Base-by-base conservation (phyloP, 2,888 invertebrate genomes). In the Mycalesis mineus region DNA sequence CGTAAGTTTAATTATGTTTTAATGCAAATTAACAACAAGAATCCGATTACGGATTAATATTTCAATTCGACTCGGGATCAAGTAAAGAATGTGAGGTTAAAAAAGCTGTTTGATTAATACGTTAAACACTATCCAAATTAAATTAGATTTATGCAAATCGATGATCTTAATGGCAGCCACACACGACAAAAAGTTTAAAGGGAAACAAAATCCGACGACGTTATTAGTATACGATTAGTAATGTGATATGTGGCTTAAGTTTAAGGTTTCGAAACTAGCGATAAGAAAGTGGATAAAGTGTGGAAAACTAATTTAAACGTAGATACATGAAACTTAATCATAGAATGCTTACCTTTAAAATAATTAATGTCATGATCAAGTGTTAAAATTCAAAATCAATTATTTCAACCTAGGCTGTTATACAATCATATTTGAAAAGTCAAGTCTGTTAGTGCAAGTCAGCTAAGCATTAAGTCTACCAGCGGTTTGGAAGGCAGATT, bases 111-210 rank as follows among this genome's bases (percentile, higher is more conserved):
- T 79, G 80, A 84, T 84, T 80, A 82, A 82, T 82, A 80, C 72
- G 78, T 85, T 78, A 78, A 78, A 77, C 73, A 74, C 67, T 70
- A 69, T 73, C 69, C 69, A 79, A 82, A 82, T 82, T 80, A 78
- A 73, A 81, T 79, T 69, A 74, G 73, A 73, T 78, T 73, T 82
- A 87, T 87, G 82, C 83, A 86, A 87, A 87, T 84, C 64, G 63
- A 63, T 66, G 63, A 65, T 63, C 75, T 81, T 81, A 79, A 83
- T 80, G 65, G 76, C 70, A 73, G 68, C 81, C 80, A 82, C 84
- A 85, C 84, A 85, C 80, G 82, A 81, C 72, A 82, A 68, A 73
- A 74, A 71, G 71, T 69, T 77, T 71, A 75, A 75, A 74, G 70
- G 72, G 82, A 78, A 80, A 84, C 71, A 69, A 68, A 76, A 82